These are phyloP conservation scores for Sciaenops ocellatus DNA, from an alignment of 2,797 vertebrate species.

Conservation along the genomic window DNA sequence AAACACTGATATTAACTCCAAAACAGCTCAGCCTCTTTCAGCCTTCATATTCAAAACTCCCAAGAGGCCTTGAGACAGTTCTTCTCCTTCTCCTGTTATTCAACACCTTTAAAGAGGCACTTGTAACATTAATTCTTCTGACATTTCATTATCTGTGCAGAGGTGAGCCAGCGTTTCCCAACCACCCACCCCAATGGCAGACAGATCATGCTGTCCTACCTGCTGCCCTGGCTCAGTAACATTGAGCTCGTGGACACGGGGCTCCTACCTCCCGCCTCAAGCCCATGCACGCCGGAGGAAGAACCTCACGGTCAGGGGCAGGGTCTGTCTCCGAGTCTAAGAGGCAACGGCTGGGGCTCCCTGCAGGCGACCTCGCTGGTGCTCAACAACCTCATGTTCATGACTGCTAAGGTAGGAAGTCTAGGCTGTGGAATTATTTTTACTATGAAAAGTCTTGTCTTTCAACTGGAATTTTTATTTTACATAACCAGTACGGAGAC, in stretches of 20 bases:
- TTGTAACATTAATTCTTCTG: background rate
- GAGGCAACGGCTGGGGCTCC: slow-evolving; percentile 97
- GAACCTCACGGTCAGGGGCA: slow-evolving; percentile 88
- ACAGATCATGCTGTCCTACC: slow-evolving; percentile 98
- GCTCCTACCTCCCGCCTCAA: slow-evolving; percentile 93
- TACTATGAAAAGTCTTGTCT: background rate
- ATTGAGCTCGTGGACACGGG: slow-evolving; percentile 97
- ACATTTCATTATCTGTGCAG: slow-evolving; percentile 71
- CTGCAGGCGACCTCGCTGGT: slow-evolving; percentile 96
- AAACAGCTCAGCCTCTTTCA: background rate
- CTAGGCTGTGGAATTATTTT: background rate
- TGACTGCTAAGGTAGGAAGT: slow-evolving; percentile 95
- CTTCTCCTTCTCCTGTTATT: slow-evolving; percentile 2
- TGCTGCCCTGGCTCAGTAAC: slow-evolving; percentile 98
- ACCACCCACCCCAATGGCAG: slow-evolving; percentile 97
- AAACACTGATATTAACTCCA: background rate
- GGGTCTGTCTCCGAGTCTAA: slow-evolving; percentile 86
- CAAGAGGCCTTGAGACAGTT: background rate
- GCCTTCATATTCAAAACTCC: background rate
- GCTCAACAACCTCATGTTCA: slow-evolving; percentile 99
- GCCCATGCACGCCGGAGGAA: slow-evolving; percentile 95
- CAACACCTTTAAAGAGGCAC: background rate
- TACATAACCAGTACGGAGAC: slow-evolving; percentile 91
- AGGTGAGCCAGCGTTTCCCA: slow-evolving; percentile 97
- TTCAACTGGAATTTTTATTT: slow-evolving; percentile 12